These are phyloP conservation scores for Pygocentrus nattereri DNA, from an alignment of 2,797 vertebrate genomes.

Conservation along the genomic window DNA sequence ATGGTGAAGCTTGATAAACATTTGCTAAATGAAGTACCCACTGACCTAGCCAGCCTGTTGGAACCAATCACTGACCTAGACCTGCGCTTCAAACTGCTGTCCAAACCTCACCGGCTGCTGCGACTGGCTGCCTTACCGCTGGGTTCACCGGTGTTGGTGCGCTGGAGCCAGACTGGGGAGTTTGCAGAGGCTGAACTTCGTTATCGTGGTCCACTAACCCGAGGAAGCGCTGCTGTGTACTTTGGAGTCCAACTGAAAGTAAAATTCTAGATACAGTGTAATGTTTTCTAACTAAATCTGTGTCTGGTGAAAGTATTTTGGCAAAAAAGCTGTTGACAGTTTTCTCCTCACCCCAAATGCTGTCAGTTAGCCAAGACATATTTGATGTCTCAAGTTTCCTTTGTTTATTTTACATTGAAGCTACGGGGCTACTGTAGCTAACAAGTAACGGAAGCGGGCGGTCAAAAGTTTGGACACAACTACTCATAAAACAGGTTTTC, in stretches of 20 bases:
- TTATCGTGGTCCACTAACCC: constrained; percentile 74
- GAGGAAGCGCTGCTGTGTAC: constrained; percentile 70
- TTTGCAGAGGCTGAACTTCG: constrained; percentile 78
- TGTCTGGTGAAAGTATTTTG: no score
- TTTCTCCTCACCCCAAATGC: no score
- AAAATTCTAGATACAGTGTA: neutral
- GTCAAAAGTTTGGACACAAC: no score
- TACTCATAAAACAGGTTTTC: neutral
- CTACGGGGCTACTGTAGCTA: neutral
- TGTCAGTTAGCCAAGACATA: no score
- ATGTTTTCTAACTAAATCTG: no score
- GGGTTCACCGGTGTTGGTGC: constrained; percentile 74
- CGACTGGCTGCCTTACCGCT: constrained; percentile 63
- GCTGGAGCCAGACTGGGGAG: constrained; percentile 69
- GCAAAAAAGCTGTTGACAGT: no score
- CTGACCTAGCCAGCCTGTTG: constrained; percentile 70
- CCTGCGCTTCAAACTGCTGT: constrained; percentile 70
- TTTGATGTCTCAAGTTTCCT: no score
- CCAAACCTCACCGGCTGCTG: constrained; percentile 67
- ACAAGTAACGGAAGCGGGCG: neutral
- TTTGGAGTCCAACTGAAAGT: constrained; percentile 86
- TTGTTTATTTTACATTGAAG: neutral
- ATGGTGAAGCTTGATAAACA: constrained; percentile 74
- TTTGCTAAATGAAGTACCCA: constrained; percentile 69
- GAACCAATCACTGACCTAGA: constrained; percentile 79